Evolutionary conservation across 2,888 invertebrate species (phyloP).

Genomic region (Galeopsomyia nigrocyanea): DNA sequence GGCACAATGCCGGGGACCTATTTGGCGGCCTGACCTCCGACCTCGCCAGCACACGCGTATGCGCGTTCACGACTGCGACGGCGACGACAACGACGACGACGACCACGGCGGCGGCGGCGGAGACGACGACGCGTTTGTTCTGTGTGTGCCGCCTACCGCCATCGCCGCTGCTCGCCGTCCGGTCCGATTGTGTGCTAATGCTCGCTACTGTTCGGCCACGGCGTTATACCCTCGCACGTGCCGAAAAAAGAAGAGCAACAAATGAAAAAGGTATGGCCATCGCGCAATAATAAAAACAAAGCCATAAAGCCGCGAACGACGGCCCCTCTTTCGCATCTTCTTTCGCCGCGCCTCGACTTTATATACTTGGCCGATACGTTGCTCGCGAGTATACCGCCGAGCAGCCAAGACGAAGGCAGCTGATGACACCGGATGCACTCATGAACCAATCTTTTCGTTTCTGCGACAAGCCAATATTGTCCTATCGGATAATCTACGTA

Average conservation of each 20-base stretch:
- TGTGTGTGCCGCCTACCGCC: constrained; percentile 20
- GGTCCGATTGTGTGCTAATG: constrained; percentile 69
- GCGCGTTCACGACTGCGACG: constrained; percentile 53
- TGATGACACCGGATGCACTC: constrained; percentile 23
- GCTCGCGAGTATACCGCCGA: neutral
- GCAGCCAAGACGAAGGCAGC: neutral
- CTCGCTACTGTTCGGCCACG: constrained; percentile 56
- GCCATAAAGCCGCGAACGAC: neutral
- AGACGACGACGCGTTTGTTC: constrained; percentile 59
- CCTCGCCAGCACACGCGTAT: constrained; percentile 52
- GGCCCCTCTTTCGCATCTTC: neutral
- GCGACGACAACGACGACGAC: constrained; percentile 55
- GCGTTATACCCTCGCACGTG: constrained; percentile 11
- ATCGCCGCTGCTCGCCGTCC: constrained; percentile 50
- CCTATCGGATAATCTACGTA: too few species aligned
- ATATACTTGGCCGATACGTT: too few species aligned
- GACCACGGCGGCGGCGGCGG: too few species aligned
- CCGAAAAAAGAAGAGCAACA: constrained; percentile 13
- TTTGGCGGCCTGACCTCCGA: constrained; percentile 67
- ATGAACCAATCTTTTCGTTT: constrained; percentile 1
- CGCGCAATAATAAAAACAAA: constrained; percentile 3
- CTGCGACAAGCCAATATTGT: neutral
- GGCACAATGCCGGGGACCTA: constrained; percentile 66
- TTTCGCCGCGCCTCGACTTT: too few species aligned
- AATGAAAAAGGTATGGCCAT: neutral